Evolutionary conservation across 2,797 vertebrate species (phyloP).

Genomic region (Xiphorhynchus erythropygius): DNA sequence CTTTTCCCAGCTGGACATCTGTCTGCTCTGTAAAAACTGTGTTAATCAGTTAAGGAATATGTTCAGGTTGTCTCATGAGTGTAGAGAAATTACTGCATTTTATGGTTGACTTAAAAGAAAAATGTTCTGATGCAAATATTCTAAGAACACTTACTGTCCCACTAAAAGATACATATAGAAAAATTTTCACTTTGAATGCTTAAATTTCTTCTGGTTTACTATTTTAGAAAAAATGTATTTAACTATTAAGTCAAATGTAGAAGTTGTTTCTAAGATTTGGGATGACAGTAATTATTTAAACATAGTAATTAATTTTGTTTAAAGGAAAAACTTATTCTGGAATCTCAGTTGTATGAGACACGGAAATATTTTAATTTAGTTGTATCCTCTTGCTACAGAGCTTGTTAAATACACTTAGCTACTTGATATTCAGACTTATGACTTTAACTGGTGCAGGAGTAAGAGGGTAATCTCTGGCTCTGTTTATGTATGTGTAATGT

Average conservation of each 20-base stretch:
- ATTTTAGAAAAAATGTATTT: neutral
- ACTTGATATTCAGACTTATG: neutral
- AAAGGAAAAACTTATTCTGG: neutral
- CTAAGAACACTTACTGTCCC: neutral
- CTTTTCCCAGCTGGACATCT: neutral
- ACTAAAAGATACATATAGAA: neutral
- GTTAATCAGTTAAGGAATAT: neutral
- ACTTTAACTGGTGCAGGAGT: neutral
- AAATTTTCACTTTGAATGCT: neutral
- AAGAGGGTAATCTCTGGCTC: neutral
- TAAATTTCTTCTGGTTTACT: neutral
- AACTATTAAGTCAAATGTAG: neutral
- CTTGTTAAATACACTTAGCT: neutral
- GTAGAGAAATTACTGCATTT: neutral
- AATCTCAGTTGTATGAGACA: neutral
- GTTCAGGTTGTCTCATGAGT: neutral
- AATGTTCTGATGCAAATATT: neutral
- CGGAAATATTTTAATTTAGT: neutral
- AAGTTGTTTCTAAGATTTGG: neutral
- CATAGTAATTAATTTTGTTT: neutral
- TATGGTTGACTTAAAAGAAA: neutral
- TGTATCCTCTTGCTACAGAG: neutral
- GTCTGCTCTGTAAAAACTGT: neutral
- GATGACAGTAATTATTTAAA: neutral
- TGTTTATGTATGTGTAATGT: neutral